Evolutionary conservation across 2,113 vertebrate genomes (phyloP).

Genomic region (Gopherus evgoodei): DNA sequence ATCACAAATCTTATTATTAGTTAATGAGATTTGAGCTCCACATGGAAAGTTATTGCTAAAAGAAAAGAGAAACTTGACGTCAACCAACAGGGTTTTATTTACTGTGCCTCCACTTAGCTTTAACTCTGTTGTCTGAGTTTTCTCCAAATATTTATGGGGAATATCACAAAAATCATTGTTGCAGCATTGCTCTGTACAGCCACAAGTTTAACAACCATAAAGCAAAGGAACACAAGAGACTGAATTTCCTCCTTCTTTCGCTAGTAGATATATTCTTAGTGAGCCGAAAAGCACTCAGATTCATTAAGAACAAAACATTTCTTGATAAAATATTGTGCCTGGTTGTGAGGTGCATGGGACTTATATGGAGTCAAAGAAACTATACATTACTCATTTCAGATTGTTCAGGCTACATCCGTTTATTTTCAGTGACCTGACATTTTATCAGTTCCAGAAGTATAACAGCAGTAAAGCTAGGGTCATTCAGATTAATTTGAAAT

Average conservation of each 20-base stretch:
- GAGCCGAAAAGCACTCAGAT: not conserved
- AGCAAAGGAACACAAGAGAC: not conserved
- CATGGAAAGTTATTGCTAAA: not conserved
- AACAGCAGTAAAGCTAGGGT: slow-evolving; percentile 64
- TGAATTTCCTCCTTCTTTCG: slow-evolving; percentile 27
- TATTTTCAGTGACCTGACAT: slow-evolving; percentile 62
- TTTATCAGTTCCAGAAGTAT: slow-evolving; percentile 71
- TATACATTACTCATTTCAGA: slow-evolving; percentile 41
- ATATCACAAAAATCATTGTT: not conserved
- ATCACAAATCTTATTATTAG: not conserved
- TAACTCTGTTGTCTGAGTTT: not conserved
- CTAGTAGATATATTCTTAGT: slow-evolving; percentile 6
- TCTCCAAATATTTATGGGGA: not conserved
- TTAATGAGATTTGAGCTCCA: not conserved
- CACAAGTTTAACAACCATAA: not conserved
- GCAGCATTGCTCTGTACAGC: not conserved
- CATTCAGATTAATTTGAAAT: slow-evolving; percentile 74
- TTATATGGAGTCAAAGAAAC: slow-evolving; percentile 45
- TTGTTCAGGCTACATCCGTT: slow-evolving; percentile 51
- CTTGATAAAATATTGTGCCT: slow-evolving; percentile 31
- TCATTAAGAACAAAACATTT: slow-evolving; percentile 46
- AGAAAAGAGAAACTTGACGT: not conserved
- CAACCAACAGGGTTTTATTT: not conserved
- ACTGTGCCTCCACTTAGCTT: not conserved
- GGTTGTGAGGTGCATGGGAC: slow-evolving; percentile 5